Percentiles rank a stretch among this genome's conserved stretches.
These are phyloP conservation scores for Euwallacea fornicatus DNA, from an alignment of 1,140 invertebrate genomes.

Conservation along the genomic window DNA sequence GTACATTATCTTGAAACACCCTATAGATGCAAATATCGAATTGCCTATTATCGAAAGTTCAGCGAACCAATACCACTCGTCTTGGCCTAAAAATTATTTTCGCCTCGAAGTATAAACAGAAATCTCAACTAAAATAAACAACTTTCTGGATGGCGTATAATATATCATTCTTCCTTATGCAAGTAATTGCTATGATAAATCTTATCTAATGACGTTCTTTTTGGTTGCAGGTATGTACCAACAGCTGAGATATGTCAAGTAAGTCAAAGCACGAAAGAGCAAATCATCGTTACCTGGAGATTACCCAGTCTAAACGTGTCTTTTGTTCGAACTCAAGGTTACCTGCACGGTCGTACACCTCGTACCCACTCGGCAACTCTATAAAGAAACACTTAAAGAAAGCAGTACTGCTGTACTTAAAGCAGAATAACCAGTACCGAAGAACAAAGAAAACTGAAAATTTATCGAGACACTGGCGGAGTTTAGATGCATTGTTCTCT, in stretches of 20 bases:
- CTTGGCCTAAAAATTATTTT: background rate
- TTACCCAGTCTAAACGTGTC: background rate
- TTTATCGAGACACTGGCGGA: too few relatives aligned
- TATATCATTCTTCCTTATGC: slow-evolving; percentile 1
- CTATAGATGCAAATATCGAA: too few relatives aligned
- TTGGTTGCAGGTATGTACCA: too few relatives aligned
- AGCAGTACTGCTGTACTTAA: background rate
- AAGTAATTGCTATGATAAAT: background rate
- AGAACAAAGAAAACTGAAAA: background rate
- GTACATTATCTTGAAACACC: too few relatives aligned
- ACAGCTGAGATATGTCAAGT: too few relatives aligned
- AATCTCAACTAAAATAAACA: background rate
- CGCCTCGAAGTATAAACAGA: background rate
- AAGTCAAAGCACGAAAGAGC: background rate
- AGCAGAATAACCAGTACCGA: background rate
- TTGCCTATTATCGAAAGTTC: background rate
- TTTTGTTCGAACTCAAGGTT: slow-evolving; percentile 2
- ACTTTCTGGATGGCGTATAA: background rate
- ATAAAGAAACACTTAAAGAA: background rate
- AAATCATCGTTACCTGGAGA: background rate
- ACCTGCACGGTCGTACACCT: slow-evolving; percentile 1
- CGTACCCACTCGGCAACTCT: background rate
- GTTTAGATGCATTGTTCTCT: too few relatives aligned
- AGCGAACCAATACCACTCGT: background rate
- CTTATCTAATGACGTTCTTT: too few relatives aligned